Evolutionary conservation across 2,113 vertebrate genomes (phyloP), one percentile per base, ranked within the genome.

Genomic region (Scytalopus superciliaris): DNA sequence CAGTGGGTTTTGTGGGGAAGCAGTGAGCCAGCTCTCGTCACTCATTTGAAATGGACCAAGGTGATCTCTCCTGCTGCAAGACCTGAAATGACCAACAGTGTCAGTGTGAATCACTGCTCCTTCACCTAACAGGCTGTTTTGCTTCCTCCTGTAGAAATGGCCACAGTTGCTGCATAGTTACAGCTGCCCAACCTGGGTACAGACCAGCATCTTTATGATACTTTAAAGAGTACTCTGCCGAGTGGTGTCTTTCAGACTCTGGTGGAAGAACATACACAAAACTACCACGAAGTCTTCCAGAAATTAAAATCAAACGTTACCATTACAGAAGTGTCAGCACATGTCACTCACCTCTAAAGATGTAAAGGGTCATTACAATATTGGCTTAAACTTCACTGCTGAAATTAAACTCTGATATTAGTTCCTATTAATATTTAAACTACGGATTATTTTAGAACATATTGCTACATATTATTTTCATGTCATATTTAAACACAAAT

Each of bases 41-140:
- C 98, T 98, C 97, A 98, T 98, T 47, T 95, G 93, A 60, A 98
- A 98, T 53, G 99, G 99, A 37, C 99, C 99, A 12, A 99, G 40
- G 4, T 93, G 98, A 95, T 99, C 99, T 74, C 99, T 98, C 69
- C 98, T 98, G 93, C 97, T 98, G 97, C 99, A 99, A 35, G 99
- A 99, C 91, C 98, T 99, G 94, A 92, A 98, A 97, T 1, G 44
- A 75, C 3, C 4, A 0, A 92, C 23, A 95, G 37, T 0, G 0
- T 82, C n/a, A 89, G 49, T 0, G 0, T 28, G 12, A 74, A 63
- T 35, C 23, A 17, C 5, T 6, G 52, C 16, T 67, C 63, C 31
- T n/a, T 39, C 2, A 3, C 28, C 44, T 59, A 9, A 52, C 10
- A 39, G 13, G 5, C 37, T 33, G 21, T 9, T 31, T 47, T 19